Evolutionary conservation across 23 tunicate genomes (phyloP), one percentile per base, ranked within the genome.

Genomic region (Diplosoma virens): DNA sequence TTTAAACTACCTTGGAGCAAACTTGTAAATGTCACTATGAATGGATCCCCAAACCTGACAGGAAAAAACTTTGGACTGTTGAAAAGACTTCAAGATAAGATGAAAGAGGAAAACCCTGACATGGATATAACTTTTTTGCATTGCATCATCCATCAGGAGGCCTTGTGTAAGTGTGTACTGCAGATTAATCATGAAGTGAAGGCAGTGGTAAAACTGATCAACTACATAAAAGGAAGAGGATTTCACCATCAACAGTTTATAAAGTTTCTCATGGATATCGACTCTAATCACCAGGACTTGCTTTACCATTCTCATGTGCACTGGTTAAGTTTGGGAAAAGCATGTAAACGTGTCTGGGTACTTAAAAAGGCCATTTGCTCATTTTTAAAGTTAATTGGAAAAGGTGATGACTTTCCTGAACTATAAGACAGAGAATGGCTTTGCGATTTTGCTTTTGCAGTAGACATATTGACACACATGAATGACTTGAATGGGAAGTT

Each of bases 141-240:
- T n/a, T 68, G 54, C 54, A 68, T 68, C 23, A 68, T 68, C 75
- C 53, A 68, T 68, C 54, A 68, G 75, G 75, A 37, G 25, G 75
- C 55, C 6, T 54, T 68, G 29, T 68, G 54, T 68, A 68, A 34
- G 25, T 68, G 24, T 68, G 75, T 68, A 36, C 32, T 68, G 54
- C 54, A 68, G 75, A 53, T 68, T 22, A 68, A 68, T 68, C 75
- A 68, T 68, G 75, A 34, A 68, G 75, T 68, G 75, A 68, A 68
- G 54, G 54, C 75, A 68, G 75, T 68, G 75, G 75, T 68, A 68
- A 68, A 68, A 68, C 75, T 37, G 75, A 68, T 68, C 75, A 68
- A 35, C 54, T 68, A 36, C 75, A 68, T 35, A 35, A 34, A 68
- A 35, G 54, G 75, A 26, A 68, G n/a, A 68, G 75, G 54, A 68